Conservation (phyloP, 2,113 vertebrate genomes). For the Odobenus rosmarus region DNA sequence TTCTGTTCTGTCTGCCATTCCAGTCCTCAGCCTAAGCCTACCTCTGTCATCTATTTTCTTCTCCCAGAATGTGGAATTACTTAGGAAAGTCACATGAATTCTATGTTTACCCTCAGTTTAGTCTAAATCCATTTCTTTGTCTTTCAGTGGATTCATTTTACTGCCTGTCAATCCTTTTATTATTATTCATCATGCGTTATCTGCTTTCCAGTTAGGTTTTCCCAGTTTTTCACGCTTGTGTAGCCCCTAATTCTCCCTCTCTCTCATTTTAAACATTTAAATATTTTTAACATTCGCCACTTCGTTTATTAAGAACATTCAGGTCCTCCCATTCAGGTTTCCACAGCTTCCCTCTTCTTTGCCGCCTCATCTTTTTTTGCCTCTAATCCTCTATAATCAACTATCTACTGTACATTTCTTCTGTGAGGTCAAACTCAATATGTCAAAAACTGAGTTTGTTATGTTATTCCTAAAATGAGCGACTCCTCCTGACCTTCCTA, state of each 20-base stretch:
- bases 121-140: background rate
- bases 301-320: conserved; percentile 14
- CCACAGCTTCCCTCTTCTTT: background rate
- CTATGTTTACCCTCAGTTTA: background rate
- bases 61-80: background rate
- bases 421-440: background rate
- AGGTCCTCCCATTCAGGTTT: background rate
- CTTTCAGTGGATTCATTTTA: background rate
- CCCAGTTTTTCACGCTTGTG: background rate
- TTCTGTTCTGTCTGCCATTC: background rate
- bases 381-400: background rate
- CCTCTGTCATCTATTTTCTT: background rate
- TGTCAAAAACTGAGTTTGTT: background rate
- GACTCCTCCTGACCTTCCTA: background rate
- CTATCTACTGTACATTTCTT: background rate
- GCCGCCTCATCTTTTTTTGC: background rate
- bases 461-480: background rate
- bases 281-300: background rate
- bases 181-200: conserved; percentile 6
- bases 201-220: background rate
- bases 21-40: background rate
- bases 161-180: background rate
- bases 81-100: background rate
- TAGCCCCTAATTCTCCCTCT: background rate
- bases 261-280: background rate